phyloP scores from a whole-genome alignment of 1,140 invertebrate genomes.

The Amphibalanus amphitrite region DNA sequence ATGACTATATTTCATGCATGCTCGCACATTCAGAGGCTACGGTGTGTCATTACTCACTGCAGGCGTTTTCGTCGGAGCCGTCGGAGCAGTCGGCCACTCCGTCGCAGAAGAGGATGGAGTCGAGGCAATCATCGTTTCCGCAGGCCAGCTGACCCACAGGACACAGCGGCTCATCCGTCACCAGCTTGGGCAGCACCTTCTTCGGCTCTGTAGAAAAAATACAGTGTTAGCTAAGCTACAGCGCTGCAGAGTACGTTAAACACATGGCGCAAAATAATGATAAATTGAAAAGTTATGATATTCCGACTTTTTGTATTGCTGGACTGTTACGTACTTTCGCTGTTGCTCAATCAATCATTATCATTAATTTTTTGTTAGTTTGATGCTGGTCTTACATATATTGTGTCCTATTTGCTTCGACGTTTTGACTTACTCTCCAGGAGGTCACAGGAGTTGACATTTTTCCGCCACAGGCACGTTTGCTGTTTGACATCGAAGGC shows the following conservation, averaged over 20 bases:
- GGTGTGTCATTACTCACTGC: slow-evolving; percentile 64
- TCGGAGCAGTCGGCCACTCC: slow-evolving; percentile 80
- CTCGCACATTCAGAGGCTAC: too few species aligned
- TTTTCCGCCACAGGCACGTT: slow-evolving; percentile 87
- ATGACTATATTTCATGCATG: too few species aligned
- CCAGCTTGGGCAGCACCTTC: slow-evolving; percentile 67
- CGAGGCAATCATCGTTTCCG: slow-evolving; percentile 73
- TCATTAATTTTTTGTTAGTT: too few species aligned
- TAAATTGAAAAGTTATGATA: background rate
- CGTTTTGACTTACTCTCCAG: slow-evolving; percentile 64
- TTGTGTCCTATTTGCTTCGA: too few species aligned
- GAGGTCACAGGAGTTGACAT: slow-evolving; percentile 85
- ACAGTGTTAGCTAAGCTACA: slow-evolving; percentile 5
- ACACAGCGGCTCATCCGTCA: slow-evolving; percentile 78
- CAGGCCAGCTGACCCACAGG: slow-evolving; percentile 71
- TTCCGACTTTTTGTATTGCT: background rate
- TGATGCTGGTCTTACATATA: too few species aligned
- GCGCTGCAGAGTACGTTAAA: too few species aligned
- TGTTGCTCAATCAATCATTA: too few species aligned
- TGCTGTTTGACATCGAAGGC: slow-evolving; percentile 87
- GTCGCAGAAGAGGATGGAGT: slow-evolving; percentile 81
- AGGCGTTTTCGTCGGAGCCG: slow-evolving; percentile 86
- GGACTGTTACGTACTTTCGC: slow-evolving; percentile 10
- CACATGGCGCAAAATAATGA: too few species aligned
- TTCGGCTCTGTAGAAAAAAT: slow-evolving; percentile 51